phyloP scores from a whole-genome alignment of 2,113 vertebrate genomes.

The Myxocyprinus asiaticus region DNA sequence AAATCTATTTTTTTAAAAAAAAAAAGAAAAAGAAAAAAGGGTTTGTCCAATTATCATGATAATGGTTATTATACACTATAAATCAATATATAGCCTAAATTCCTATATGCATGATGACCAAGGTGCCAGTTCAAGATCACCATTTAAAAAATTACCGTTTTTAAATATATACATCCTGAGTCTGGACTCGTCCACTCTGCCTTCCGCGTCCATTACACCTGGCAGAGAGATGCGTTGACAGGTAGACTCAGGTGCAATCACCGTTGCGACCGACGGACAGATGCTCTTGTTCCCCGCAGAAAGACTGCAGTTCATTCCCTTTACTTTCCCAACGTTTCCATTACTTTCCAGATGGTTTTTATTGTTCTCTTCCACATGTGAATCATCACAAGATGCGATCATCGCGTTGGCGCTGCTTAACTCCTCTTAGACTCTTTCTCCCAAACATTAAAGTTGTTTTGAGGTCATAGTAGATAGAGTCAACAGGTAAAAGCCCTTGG shows the following conservation, averaged over 20 bases:
- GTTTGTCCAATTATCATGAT: too few relatives aligned
- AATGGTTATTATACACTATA: too few relatives aligned
- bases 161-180: conserved; percentile 74
- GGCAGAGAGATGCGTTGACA: conserved; percentile 64
- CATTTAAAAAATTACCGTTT: conserved; percentile 67
- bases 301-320: neutral
- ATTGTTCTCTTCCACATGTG: neutral
- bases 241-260: conserved; percentile 53
- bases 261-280: conserved; percentile 52
- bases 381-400: neutral
- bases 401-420: neutral
- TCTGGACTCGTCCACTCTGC: conserved; percentile 78
- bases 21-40: too few relatives aligned
- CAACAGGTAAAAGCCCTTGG: neutral
- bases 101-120: neutral
- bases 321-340: neutral
- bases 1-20: too few relatives aligned
- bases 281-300: conserved; percentile 6
- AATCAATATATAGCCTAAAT: neutral
- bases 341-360: neutral
- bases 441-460: neutral
- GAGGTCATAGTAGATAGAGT: neutral
- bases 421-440: neutral
- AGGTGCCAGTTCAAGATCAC: neutral
- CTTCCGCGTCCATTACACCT: conserved; percentile 76